These are phyloP conservation scores for Idaea biselata DNA, from an alignment of 2,888 invertebrate genomes.

Conservation along the genomic window DNA sequence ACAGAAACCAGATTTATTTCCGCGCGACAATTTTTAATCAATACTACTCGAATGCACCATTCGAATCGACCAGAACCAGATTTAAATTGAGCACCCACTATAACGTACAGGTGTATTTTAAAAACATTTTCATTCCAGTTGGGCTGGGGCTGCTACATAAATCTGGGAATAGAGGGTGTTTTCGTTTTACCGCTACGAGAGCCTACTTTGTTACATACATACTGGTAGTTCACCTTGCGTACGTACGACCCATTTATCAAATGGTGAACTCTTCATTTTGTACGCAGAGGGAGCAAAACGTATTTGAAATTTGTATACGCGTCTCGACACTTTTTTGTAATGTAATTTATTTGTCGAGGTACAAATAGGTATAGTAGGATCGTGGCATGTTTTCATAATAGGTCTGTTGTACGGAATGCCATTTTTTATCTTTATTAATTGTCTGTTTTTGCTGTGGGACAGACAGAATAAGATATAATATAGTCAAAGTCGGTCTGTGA, in stretches of 20 bases:
- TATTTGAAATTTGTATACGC: not conserved
- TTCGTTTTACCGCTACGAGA: slow-evolving; percentile 5
- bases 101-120: slow-evolving; percentile 2
- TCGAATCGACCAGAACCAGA: not conserved
- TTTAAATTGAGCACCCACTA: not conserved
- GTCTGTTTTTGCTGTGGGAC: too few species aligned
- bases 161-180: slow-evolving; percentile 2
- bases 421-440: not conserved
- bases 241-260: slow-evolving; percentile 3
- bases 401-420: not conserved
- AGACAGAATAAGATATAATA: too few species aligned
- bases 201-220: slow-evolving; percentile 4
- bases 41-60: not conserved
- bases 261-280: slow-evolving; percentile 2
- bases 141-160: not conserved
- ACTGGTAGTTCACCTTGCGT: slow-evolving; percentile 2
- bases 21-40: not conserved
- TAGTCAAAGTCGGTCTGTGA: too few species aligned
- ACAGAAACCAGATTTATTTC: not conserved
- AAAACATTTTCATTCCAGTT: slow-evolving; percentile 3
- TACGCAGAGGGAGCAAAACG: slow-evolving; percentile 3
- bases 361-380: not conserved
- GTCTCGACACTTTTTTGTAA: slow-evolving; percentile 1
- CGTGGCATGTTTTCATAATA: not conserved
- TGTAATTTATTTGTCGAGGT: not conserved